A percentile compares a stretch with the other conserved stretches of the same genome.
Conservation (phyloP, 2,113 vertebrate species). For the Cyanoramphus novaezelandiae region DNA sequence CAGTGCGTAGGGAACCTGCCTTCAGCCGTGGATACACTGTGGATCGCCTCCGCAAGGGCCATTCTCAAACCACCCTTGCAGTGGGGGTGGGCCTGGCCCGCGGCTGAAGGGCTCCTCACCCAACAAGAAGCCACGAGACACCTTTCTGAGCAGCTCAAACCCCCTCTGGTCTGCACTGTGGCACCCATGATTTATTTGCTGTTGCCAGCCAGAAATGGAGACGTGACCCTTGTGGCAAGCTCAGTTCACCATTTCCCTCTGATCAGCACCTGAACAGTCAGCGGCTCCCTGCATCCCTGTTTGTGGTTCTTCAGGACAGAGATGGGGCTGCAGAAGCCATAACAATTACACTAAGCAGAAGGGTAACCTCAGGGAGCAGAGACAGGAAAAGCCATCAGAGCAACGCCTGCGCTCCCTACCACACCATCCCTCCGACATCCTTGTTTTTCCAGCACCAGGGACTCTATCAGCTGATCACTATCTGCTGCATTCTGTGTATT, state of each 20-base stretch:
- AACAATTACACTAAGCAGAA: background rate
- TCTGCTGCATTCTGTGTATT: conserved; percentile 72
- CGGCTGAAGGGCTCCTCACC: background rate
- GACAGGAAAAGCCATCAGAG: background rate
- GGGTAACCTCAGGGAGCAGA: conserved; percentile 36
- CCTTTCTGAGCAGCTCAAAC: background rate
- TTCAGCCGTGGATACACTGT: background rate
- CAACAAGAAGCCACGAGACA: conserved; percentile 3
- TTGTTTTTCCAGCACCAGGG: conserved; percentile 42
- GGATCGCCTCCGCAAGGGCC: background rate
- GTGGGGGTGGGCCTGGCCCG: background rate
- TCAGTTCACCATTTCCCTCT: background rate
- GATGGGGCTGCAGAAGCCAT: background rate
- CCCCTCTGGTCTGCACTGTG: conserved; percentile 30
- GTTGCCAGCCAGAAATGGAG: conserved; percentile 27
- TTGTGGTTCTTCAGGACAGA: background rate
- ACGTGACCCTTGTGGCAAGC: background rate
- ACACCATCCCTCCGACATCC: conserved; percentile 2
- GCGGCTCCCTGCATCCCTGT: background rate
- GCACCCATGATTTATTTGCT: conserved; percentile 49
- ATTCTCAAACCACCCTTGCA: background rate
- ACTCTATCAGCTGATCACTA: conserved; percentile 51
- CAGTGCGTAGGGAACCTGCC: background rate
- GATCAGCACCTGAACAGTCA: background rate
- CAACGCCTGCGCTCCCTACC: background rate